Evolutionary conservation across 1,140 invertebrate species (phyloP), one percentile per base, ranked within the genome.

Genomic region (Carposina sasakii): DNA sequence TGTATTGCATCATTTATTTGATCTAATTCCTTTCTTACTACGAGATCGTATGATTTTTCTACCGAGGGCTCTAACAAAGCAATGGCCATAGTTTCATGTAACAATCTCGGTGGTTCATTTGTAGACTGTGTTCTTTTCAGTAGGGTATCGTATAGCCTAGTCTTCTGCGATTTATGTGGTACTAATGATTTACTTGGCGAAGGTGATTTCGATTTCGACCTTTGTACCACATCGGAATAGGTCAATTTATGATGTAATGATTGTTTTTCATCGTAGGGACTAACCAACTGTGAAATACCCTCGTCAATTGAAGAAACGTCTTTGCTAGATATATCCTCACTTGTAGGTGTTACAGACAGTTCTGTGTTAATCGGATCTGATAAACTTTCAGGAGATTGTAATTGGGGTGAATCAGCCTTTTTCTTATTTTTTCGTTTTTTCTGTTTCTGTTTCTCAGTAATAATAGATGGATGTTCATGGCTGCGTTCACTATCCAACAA

Each of bases 1-100:
- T 88, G 73, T 2, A 92, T 76, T 17, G 92, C 91, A 49, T 84
- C 75, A 58, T 88, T 87, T n/a, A 94, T 68, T 17, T 87, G 78
- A 20, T 85, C 69, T 13, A 94, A 67, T 63, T 91, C 78, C 54
- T 89, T 86, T 42, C 90, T 87, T 26, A 85, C 61, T n/a, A 85
- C 62, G 17, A 74, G 52, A 44, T 79, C 71, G 41, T 86, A 84
- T 10, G 85, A 83, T 55, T 78, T 78, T 56, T 85, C 76, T 22
- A 85, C 71, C 3, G 67, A 72, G 26, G 73, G 76, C 56, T 83
- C 76, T 26, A 86, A 71, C 54, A 86, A 81, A 2, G 78, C 76
- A 10, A 86, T 68, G 43, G 67, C 52, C 66, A 81, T 69, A 63
- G 17, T 10, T 1, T 76, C 63, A 62, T 81, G 67, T 53, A 69